Percentiles rank a stretch among this genome's conserved stretches.
These are phyloP conservation scores for Pagetopsis macropterus DNA, from an alignment of 2,797 vertebrate species.

Conservation along the genomic window DNA sequence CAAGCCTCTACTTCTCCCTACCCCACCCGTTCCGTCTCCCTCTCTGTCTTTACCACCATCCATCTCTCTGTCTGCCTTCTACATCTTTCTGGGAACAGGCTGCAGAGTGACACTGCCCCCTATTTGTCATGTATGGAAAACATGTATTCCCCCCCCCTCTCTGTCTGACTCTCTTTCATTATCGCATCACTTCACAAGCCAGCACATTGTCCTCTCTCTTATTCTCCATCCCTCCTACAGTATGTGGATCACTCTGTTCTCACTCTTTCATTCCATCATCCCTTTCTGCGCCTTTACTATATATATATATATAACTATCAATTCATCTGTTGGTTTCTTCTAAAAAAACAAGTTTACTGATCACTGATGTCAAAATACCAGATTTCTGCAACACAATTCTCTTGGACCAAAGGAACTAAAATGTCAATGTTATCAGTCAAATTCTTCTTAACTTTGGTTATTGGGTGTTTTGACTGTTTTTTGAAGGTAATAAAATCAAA, in stretches of 20 bases:
- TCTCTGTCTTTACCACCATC: slow-evolving; percentile 22
- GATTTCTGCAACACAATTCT: too few species aligned
- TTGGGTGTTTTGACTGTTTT: too few species aligned
- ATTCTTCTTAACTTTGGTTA: too few species aligned
- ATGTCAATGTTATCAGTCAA: too few species aligned
- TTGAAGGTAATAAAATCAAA: too few species aligned
- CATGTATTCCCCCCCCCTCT: neutral
- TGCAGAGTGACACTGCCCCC: slow-evolving; percentile 73
- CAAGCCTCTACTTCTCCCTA: slow-evolving; percentile 6
- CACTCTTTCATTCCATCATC: slow-evolving; percentile 13
- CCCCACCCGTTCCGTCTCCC: slow-evolving; percentile 8
- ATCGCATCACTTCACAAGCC: slow-evolving; percentile 48
- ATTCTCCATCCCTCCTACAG: slow-evolving; percentile 4
- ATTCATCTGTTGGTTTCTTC: neutral
- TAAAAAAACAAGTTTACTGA: too few species aligned
- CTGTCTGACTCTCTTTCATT: slow-evolving; percentile 57
- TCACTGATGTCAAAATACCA: too few species aligned
- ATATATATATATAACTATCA: neutral
- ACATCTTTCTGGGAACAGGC: slow-evolving; percentile 1
- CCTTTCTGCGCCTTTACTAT: slow-evolving; percentile 21
- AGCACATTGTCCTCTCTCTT: slow-evolving; percentile 34
- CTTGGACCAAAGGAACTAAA: too few species aligned
- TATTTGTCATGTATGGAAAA: slow-evolving; percentile 40
- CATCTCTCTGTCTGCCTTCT: slow-evolving; percentile 30
- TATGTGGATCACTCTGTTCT: slow-evolving; percentile 39